Percentiles rank a stretch among this genome's conserved stretches.
Conservation (phyloP, 2,888 invertebrate genomes). For the Acrobasis repandana region DNA sequence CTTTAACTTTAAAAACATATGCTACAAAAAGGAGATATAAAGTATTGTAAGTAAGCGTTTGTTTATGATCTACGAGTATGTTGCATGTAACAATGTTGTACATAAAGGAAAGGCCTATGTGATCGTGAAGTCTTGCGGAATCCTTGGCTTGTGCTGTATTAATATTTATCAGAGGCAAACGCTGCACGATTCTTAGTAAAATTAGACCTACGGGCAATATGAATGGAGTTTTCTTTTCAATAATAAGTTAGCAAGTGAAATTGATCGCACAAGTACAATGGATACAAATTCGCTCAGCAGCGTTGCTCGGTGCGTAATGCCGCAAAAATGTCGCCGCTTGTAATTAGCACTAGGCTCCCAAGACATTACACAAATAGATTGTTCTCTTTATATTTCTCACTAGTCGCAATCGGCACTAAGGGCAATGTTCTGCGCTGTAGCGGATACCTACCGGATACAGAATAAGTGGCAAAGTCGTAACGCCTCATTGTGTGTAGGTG, state of each 20-base stretch:
- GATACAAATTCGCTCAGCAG: conserved; percentile 34
- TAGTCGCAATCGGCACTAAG: conserved; percentile 44
- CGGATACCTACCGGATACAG: conserved; percentile 5
- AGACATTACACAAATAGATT: conserved; percentile 58
- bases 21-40: neutral
- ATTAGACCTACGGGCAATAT: neutral
- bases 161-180: conserved; percentile 32
- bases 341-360: conserved; percentile 61
- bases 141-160: conserved; percentile 27
- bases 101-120: conserved; percentile 26
- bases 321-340: conserved; percentile 58
- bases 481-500: conserved; percentile 2
- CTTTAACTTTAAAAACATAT: neutral
- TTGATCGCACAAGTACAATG: conserved; percentile 31
- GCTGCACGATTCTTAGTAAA: conserved; percentile 4
- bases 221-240: conserved; percentile 9
- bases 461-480: conserved; percentile 6
- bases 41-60: conserved; percentile 21
- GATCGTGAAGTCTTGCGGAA: conserved; percentile 24
- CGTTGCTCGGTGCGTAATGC: conserved; percentile 46
- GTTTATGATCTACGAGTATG: conserved; percentile 24
- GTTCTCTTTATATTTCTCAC: conserved; percentile 51
- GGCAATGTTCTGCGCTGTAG: conserved; percentile 48
- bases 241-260: conserved; percentile 14
- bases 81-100: conserved; percentile 23